phyloP scores from a whole-genome alignment of 2,797 vertebrate genomes.

The Artibeus jamaicensis region DNA sequence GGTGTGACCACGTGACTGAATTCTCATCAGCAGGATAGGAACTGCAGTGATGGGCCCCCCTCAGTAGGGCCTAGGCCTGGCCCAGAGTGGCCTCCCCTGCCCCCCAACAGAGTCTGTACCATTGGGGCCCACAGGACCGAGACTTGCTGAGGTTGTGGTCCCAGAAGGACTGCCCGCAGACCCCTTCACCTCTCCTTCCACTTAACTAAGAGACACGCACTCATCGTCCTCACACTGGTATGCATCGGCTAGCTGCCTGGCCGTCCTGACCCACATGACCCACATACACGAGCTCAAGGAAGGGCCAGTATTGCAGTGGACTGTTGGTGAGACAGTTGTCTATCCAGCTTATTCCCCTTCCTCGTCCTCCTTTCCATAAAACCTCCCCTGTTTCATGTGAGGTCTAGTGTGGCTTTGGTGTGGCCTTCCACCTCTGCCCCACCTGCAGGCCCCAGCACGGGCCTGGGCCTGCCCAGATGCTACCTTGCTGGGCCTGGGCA shows the following conservation, averaged over 20 bases:
- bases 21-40: background rate
- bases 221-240: background rate
- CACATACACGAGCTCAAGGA: fast-evolving
- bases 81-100: fast-evolving
- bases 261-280: background rate
- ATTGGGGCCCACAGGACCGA: no score
- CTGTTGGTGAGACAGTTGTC: fast-evolving
- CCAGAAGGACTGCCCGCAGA: background rate
- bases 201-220: background rate
- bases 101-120: background rate
- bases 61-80: background rate
- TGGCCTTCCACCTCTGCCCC: background rate
- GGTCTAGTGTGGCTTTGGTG: background rate
- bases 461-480: fast-evolving
- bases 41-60: no score
- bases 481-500: background rate
- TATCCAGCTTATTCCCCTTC: background rate
- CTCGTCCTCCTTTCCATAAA: background rate
- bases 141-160: background rate
- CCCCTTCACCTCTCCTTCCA: background rate
- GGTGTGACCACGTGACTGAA: background rate
- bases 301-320: background rate
- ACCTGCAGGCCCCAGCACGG: background rate
- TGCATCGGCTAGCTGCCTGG: background rate
- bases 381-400: background rate